phyloP scores from a whole-genome alignment of 64 coral and sea anemone species.

The Stichodactyla mertensii region DNA sequence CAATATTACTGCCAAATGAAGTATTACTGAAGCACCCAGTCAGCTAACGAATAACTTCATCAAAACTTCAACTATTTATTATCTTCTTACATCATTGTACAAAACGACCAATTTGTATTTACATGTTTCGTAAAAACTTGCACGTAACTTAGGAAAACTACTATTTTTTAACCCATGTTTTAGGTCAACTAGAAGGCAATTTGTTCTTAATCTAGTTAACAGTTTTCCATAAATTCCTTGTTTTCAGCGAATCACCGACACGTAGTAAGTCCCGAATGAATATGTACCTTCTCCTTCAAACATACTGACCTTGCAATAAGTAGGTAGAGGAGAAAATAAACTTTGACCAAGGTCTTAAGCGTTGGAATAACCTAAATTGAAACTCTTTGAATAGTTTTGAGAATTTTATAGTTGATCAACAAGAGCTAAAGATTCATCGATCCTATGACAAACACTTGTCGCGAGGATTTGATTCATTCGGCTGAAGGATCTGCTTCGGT shows the following conservation, averaged over 20 bases:
- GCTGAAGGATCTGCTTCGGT: not conserved
- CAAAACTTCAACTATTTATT: no score
- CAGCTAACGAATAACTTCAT: not conserved
- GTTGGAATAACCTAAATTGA: no score
- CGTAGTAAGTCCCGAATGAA: not conserved
- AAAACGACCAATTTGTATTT: not conserved
- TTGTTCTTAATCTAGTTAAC: no score
- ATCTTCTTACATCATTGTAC: no score
- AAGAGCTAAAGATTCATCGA: not conserved
- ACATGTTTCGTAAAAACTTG: not conserved
- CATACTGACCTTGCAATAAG: not conserved
- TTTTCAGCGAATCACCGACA: not conserved
- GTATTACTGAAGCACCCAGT: not conserved
- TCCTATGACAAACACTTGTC: not conserved
- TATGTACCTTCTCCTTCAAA: not conserved
- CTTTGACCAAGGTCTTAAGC: not conserved
- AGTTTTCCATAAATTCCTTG: not conserved
- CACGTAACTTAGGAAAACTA: not conserved
- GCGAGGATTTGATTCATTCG: not conserved
- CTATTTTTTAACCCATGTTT: no score
- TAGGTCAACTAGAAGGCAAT: not conserved
- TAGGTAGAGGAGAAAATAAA: not conserved
- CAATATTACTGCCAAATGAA: no score
- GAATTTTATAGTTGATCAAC: not conserved
- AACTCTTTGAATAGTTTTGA: not conserved